A percentile compares a stretch with the other conserved stretches of the same genome.
These are phyloP conservation scores for Neodiprion pinetum DNA, from an alignment of 1,140 invertebrate species.

Conservation along the genomic window DNA sequence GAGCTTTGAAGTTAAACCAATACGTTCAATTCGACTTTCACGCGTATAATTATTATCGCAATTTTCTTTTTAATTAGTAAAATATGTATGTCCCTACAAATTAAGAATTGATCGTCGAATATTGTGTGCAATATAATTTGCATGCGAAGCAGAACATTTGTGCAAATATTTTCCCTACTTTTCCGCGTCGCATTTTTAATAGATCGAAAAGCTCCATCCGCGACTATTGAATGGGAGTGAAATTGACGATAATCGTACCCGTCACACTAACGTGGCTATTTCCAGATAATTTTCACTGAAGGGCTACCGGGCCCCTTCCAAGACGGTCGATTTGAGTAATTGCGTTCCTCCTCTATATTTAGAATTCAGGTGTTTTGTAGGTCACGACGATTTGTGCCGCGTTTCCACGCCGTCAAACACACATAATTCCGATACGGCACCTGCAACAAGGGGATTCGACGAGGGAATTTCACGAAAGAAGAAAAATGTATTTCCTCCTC, in stretches of 20 bases:
- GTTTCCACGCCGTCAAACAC: background rate
- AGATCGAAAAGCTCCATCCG: background rate
- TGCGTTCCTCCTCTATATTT: background rate
- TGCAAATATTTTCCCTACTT: too few species aligned
- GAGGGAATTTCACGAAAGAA: too few species aligned
- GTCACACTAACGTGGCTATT: background rate
- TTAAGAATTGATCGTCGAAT: too few species aligned
- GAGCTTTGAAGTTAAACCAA: background rate
- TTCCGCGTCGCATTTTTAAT: background rate
- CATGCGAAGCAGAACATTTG: too few species aligned
- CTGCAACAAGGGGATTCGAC: too few species aligned
- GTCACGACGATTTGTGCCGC: background rate
- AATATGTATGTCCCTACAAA: too few species aligned
- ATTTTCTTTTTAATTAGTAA: too few species aligned
- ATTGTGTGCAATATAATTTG: too few species aligned
- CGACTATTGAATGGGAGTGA: background rate
- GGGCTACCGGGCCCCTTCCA: background rate
- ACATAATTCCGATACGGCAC: too few species aligned
- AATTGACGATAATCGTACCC: background rate
- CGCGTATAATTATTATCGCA: too few species aligned
- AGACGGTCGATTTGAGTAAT: slow-evolving; percentile 5
- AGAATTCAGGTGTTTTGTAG: background rate
- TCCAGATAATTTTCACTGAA: background rate
- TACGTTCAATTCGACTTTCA: background rate
- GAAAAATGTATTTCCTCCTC: too few species aligned